phyloP scores from a whole-genome alignment of 2,113 vertebrate genomes.

The Haplochromis vanheusdeni region DNA sequence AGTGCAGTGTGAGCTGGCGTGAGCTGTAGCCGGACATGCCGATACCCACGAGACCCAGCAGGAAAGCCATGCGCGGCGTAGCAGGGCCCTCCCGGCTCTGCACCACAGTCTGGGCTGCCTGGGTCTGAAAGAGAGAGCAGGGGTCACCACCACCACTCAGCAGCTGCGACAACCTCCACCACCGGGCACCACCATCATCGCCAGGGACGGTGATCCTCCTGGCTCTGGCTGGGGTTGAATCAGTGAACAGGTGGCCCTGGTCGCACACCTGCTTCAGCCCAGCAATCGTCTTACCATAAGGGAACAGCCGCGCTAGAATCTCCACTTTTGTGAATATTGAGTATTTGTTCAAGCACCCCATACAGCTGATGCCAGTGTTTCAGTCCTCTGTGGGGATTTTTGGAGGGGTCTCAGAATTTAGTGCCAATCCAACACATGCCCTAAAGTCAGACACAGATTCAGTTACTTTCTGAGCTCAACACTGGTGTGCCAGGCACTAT shows the following conservation, averaged over 20 bases:
- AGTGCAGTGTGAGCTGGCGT: slow-evolving; percentile 73
- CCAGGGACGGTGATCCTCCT: neutral
- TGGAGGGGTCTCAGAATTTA: neutral
- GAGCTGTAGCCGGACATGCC: slow-evolving; percentile 79
- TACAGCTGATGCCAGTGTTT: neutral
- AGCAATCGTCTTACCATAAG: slow-evolving; percentile 26
- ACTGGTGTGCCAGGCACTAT: neutral
- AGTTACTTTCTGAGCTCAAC: neutral
- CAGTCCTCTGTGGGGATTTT: neutral
- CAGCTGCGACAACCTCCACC: neutral
- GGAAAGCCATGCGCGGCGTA: slow-evolving; percentile 65
- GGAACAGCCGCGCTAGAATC: slow-evolving; percentile 1
- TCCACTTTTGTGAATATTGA: slow-evolving; percentile 21
- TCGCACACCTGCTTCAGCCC: slow-evolving; percentile 13
- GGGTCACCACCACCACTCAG: neutral
- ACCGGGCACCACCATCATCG: neutral
- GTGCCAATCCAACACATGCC: slow-evolving; percentile 9
- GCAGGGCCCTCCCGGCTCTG: slow-evolving; percentile 55
- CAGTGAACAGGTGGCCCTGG: slow-evolving; percentile 1
- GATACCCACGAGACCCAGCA: slow-evolving; percentile 77
- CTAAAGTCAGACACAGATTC: slow-evolving; percentile 7
- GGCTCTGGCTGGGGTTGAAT: neutral
- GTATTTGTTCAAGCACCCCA: neutral
- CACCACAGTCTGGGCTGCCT: slow-evolving; percentile 68
- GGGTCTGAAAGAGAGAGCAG: slow-evolving; percentile 69